Evolutionary conservation across 1,140 invertebrate genomes (phyloP), one percentile per base, ranked within the genome.

Genomic region (Dreissena rostriformis): DNA sequence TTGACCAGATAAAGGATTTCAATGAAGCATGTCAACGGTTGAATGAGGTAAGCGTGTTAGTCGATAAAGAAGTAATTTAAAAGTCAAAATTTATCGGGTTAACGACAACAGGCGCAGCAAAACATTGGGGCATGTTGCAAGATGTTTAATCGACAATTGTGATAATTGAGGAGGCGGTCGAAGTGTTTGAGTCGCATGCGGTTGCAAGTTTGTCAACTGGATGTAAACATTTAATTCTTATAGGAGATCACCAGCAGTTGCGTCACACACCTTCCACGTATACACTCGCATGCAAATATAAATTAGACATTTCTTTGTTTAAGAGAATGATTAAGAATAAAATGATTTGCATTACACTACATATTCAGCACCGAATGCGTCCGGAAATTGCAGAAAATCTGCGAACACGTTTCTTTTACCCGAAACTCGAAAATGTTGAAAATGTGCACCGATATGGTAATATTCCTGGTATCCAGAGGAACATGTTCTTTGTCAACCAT

Each of bases 221-320:
- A 55, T 97, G 96, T 84, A 85, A 97, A 92, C 97, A 98, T 90
- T 93, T 97, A 0, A 97, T 98, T 84, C 94, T 97, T 15, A 96
- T 97, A 86, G 97, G 97, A 93, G 97, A 98, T 91, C 94, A 95
- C 82, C 90, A 94, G 84, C 94, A 95, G 86, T 88, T 95, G 8
- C 90, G 93, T 51, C 94, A 94, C 12, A 92, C 90, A 79, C 90
- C 94, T 55, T 88, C 89, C 57, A 91, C 92, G 52, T 92, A 90
- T 85, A 70, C 88, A 53, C 86, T 94, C n/a, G 91, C 91, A 19
- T 86, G 80, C 29, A 79, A 93, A 15, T 94, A 92, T 84, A 91
- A 93, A 52, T 81, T 94, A 22, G 91, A 94, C 53, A 77, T 94
- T 52, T 94, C 92, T 14, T 84, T 94, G 78, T 94, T 93, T 84